phyloP scores from a whole-genome alignment of 1,140 invertebrate genomes.

The Agrypnia vestita region DNA sequence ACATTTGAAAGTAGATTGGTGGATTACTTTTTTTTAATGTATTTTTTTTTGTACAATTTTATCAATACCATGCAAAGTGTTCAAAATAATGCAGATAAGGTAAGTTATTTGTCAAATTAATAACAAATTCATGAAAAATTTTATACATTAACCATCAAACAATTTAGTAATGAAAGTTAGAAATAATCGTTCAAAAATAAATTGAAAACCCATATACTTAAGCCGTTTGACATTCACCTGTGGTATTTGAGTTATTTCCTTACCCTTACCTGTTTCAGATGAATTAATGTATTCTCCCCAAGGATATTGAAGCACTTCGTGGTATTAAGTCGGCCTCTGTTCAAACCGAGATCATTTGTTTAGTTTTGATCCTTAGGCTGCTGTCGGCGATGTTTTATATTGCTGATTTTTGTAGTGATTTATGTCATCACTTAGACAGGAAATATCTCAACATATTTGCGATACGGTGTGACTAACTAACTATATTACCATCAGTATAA shows the following conservation, averaged over 20 bases:
- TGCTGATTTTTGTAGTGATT: background rate
- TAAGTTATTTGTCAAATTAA: too few relatives aligned
- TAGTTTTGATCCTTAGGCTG: constrained; percentile 4
- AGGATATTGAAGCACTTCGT: constrained; percentile 39
- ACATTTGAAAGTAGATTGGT: too few relatives aligned
- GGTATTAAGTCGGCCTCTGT: constrained; percentile 49
- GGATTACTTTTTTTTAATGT: too few relatives aligned
- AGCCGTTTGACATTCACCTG: background rate
- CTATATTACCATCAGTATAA: too few relatives aligned
- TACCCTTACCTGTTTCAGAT: constrained; percentile 39
- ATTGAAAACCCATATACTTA: too few relatives aligned
- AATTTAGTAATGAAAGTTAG: too few relatives aligned
- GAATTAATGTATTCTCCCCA: constrained; percentile 50
- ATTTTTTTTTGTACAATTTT: too few relatives aligned
- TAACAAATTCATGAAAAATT: too few relatives aligned
- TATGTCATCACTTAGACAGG: background rate
- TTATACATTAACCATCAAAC: too few relatives aligned
- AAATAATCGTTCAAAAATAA: too few relatives aligned
- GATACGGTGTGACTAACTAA: background rate
- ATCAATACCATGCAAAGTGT: too few relatives aligned
- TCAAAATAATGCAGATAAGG: too few relatives aligned
- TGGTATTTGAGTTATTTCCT: constrained; percentile 11
- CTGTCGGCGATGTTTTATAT: background rate
- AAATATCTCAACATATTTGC: constrained; percentile 8
- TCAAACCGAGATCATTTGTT: constrained; percentile 25